Evolutionary conservation across 2,113 vertebrate genomes (phyloP), one percentile per base, ranked within the genome.

Genomic region (Ophthalmolycus amberensis): DNA sequence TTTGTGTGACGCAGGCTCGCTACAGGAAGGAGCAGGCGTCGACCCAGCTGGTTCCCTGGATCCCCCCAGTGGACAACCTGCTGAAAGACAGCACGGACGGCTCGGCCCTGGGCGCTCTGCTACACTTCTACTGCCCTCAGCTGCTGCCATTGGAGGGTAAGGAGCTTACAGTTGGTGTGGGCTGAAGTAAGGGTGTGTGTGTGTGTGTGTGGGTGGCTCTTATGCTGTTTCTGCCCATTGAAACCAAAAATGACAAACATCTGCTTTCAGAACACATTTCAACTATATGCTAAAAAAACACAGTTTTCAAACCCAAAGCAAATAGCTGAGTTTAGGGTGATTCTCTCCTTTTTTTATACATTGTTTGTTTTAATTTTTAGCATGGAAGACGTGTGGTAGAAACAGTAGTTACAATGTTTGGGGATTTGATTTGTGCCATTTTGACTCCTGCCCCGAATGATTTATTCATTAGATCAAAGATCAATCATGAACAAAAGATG

Each of bases 121-220:
- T 99, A 85, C 98, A 99, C 89, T 99, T 99, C 88, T 99, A 98
- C 95, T 99, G 98, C 68, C 98, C 98, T 20, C 95, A 96, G 68
- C 94, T 97, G 1, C 86, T 99, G 48, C 92, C 93, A 50, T 84
- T 99, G 70, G 96, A 98, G 37, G 97, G 98, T 98, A 89, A 67
- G 85, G 18, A 78, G 65, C 18, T 71, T 38, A 72, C 50, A 83
- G 64, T 40, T n/a, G 20, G 29, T 25, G 59, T 63, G 42, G 16
- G 37, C 40, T 70, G 25, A 54, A 64, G 34, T 22, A 42, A 59
- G 11, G 54, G 52, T 62, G 46, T 16, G 40, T 60, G 34, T 4
- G 18, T 67, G 42, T 38, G 15, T 50, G 52, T 62, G 46, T 16
- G 25, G 25, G 25, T 4, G 44, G 18, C 5, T 2, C 2, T 62